Percentiles rank a stretch among this genome's conserved stretches.
These are phyloP conservation scores for Lagocephalus sceleratus DNA, from an alignment of 2,797 vertebrate species.

Conservation along the genomic window DNA sequence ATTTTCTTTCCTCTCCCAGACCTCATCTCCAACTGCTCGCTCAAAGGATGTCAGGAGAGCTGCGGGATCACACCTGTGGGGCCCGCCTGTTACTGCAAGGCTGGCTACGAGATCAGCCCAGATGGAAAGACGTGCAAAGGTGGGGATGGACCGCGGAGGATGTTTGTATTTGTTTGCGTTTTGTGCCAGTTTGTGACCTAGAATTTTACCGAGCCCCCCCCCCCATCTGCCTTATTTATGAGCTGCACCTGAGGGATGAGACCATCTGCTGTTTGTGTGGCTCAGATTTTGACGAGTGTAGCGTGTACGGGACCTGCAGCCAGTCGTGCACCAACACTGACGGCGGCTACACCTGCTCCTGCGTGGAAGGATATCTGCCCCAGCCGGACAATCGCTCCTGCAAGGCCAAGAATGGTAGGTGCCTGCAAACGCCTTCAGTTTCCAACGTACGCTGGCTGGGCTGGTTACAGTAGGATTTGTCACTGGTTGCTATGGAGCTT, in stretches of 20 bases:
- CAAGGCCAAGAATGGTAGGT: constrained; percentile 94
- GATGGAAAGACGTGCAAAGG: constrained; percentile 92
- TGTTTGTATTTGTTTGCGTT: constrained; percentile 1
- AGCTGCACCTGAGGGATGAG: constrained; percentile 1
- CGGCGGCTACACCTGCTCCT: constrained; percentile 89
- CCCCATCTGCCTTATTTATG: too few relatives aligned
- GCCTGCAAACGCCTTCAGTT: background rate
- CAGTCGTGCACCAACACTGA: constrained; percentile 91
- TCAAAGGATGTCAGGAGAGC: constrained; percentile 82
- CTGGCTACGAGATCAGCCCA: constrained; percentile 83
- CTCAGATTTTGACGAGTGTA: constrained; percentile 93
- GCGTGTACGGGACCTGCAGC: constrained; percentile 91
- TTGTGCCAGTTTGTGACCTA: background rate
- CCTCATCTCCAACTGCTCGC: constrained; percentile 81
- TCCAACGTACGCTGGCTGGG: background rate
- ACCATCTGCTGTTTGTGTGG: constrained; percentile 29
- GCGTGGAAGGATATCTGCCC: constrained; percentile 93
- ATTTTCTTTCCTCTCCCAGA: constrained; percentile 63
- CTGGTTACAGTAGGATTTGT: background rate
- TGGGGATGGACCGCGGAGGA: constrained; percentile 48
- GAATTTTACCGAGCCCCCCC: background rate
- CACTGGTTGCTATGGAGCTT: too few relatives aligned
- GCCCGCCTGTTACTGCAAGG: constrained; percentile 89
- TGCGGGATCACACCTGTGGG: constrained; percentile 84
- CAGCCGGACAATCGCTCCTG: constrained; percentile 96